phyloP scores from a whole-genome alignment of 1,140 invertebrate genomes.

The Philopotamus ludificatus region DNA sequence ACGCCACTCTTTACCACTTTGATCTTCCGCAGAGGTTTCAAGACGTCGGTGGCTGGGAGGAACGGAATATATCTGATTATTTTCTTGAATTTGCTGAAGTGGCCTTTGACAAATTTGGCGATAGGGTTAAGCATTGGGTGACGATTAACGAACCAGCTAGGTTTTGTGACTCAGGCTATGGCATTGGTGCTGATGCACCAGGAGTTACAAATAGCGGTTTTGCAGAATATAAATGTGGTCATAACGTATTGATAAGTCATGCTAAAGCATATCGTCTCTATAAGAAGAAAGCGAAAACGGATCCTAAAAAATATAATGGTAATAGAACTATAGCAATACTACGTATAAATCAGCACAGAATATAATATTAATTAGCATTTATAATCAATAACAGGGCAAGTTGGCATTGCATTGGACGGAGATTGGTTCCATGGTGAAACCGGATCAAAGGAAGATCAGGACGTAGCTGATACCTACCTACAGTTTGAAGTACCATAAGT shows the following conservation, averaged over 20 bases:
- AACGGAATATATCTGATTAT: slow-evolving; percentile 53
- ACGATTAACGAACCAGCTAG: slow-evolving; percentile 56
- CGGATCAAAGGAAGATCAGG: slow-evolving; percentile 47
- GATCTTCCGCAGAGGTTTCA: too few species aligned
- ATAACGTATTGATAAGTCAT: slow-evolving; percentile 57
- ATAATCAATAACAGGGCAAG: slow-evolving; percentile 42
- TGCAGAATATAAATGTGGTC: slow-evolving; percentile 54
- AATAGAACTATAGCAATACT: neutral
- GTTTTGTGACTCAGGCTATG: slow-evolving; percentile 44
- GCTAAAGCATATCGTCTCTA: slow-evolving; percentile 60
- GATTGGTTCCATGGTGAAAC: slow-evolving; percentile 54
- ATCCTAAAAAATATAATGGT: slow-evolving; percentile 52
- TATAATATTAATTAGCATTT: neutral
- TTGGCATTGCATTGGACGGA: slow-evolving; percentile 56
- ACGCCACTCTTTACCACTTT: too few species aligned
- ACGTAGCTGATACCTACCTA: slow-evolving; percentile 53
- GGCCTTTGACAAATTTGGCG: slow-evolving; percentile 47
- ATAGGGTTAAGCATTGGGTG: slow-evolving; percentile 44
- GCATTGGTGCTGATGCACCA: slow-evolving; percentile 47
- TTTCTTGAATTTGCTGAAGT: slow-evolving; percentile 49
- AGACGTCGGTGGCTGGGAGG: slow-evolving; percentile 58
- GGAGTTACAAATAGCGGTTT: slow-evolving; percentile 46
- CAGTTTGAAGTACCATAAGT: slow-evolving; percentile 54
- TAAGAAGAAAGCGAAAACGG: slow-evolving; percentile 54
- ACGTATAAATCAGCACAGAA: too few species aligned